phyloP scores from a whole-genome alignment of 2,797 vertebrate genomes.

The Peromyscus nudipes region DNA sequence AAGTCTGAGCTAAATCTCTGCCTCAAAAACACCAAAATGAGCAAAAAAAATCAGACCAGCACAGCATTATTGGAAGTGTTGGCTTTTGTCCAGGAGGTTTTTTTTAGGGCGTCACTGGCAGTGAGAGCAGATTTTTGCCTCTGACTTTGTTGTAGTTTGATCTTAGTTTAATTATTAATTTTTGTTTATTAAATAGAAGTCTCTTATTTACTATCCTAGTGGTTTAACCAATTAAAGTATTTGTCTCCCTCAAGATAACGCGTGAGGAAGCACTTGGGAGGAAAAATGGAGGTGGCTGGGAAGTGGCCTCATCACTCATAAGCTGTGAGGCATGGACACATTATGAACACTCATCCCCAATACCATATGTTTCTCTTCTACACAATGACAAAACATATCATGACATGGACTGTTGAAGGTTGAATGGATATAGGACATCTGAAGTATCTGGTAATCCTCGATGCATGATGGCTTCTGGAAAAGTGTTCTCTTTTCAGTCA shows the following conservation, averaged over 20 bases:
- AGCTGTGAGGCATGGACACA: not conserved
- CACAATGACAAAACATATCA: not conserved
- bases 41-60: not conserved
- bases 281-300: not conserved
- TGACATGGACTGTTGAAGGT: not conserved
- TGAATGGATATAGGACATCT: not conserved
- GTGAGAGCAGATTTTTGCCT: constrained; percentile 14
- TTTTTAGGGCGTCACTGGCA: not conserved
- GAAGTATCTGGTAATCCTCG: constrained; percentile 11
- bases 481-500: not conserved
- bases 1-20: not conserved
- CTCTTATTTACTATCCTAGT: constrained; percentile 9
- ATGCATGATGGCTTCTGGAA: not conserved
- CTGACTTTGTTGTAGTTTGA: not conserved
- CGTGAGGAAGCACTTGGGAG: not conserved
- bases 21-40: not conserved
- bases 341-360: not conserved
- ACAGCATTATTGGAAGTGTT: not conserved
- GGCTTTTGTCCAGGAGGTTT: not conserved
- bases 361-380: not conserved
- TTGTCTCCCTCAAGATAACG: constrained; percentile 8
- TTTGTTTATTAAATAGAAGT: constrained; percentile 42
- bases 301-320: not conserved
- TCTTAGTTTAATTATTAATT: constrained; percentile 38
- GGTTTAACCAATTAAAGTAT: constrained; percentile 16